Conservation (phyloP, 2,888 invertebrate genomes). For the Tryphoninae sp. region DNA sequence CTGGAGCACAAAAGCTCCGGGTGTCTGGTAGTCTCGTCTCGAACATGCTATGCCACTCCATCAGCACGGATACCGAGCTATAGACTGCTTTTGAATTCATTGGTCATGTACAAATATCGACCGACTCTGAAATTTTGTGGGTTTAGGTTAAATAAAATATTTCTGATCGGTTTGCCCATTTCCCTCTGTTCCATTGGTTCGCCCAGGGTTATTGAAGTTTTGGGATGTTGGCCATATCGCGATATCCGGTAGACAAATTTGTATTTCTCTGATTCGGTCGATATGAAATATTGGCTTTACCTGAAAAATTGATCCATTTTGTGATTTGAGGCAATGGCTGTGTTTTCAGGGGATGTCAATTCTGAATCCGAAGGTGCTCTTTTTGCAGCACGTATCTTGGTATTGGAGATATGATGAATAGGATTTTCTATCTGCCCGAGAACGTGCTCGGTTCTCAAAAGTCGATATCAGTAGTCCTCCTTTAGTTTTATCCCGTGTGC, state of each 20-base stretch:
- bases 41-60: conserved; percentile 34
- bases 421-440: background rate
- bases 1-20: conserved; percentile 47
- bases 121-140: conserved; percentile 48
- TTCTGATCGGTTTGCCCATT: conserved; percentile 48
- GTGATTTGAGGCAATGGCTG: no score
- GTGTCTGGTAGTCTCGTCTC: conserved; percentile 23
- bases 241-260: background rate
- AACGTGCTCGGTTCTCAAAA: background rate
- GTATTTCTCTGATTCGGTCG: background rate
- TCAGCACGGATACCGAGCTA: conserved; percentile 20
- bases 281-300: background rate
- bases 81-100: conserved; percentile 32
- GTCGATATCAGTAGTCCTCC: conserved; percentile 23
- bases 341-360: no score
- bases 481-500: background rate
- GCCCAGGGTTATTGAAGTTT: background rate
- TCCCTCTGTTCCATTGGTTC: no score
- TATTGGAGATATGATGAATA: background rate
- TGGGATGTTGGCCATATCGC: background rate
- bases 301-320: no score
- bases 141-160: conserved; percentile 50
- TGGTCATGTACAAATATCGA: conserved; percentile 49
- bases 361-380: no score
- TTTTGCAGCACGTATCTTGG: background rate